A percentile compares a stretch with the other conserved stretches of the same genome.
These are phyloP conservation scores for Ochropleura plecta DNA, from an alignment of 2,888 invertebrate genomes.

Conservation along the genomic window DNA sequence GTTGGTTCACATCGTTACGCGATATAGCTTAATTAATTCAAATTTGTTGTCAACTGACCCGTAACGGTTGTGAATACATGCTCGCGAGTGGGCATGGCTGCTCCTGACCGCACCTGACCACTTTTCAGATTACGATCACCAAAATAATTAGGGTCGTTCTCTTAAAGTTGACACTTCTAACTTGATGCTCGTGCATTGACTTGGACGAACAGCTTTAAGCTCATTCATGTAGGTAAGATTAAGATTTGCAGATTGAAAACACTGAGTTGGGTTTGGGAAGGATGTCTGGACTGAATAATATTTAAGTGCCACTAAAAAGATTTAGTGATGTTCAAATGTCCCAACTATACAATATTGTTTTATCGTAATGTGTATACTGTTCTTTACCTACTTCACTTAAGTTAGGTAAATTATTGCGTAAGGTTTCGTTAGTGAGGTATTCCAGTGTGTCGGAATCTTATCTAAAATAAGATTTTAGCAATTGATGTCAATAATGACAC, in stretches of 20 bases:
- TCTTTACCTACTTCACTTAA: not conserved
- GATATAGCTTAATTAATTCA: slow-evolving; percentile 63
- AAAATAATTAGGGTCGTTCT: slow-evolving; percentile 60
- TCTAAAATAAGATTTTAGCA: slow-evolving; percentile 24
- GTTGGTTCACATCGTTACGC: slow-evolving; percentile 58
- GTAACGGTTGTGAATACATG: slow-evolving; percentile 61
- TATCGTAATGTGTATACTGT: not conserved
- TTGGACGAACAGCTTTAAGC: slow-evolving; percentile 10
- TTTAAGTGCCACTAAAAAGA: not conserved
- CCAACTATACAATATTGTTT: not conserved
- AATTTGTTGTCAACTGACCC: slow-evolving; percentile 64
- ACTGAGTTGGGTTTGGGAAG: not conserved
- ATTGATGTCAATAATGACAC: slow-evolving; percentile 5
- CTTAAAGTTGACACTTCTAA: slow-evolving; percentile 51
- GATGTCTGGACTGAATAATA: not conserved
- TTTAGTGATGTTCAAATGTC: not conserved
- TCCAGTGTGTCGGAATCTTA: slow-evolving; percentile 24
- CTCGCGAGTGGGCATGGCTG: slow-evolving; percentile 37
- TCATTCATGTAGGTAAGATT: slow-evolving; percentile 17
- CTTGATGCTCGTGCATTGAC: slow-evolving; percentile 30
- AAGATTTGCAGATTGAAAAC: slow-evolving; percentile 5
- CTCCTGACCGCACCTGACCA: slow-evolving; percentile 48
- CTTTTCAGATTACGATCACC: slow-evolving; percentile 60
- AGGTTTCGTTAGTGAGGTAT: not conserved
- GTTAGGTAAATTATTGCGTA: slow-evolving; percentile 3